Evolutionary conservation across 2,797 vertebrate species (phyloP).

Genomic region (Halcyon badia): DNA sequence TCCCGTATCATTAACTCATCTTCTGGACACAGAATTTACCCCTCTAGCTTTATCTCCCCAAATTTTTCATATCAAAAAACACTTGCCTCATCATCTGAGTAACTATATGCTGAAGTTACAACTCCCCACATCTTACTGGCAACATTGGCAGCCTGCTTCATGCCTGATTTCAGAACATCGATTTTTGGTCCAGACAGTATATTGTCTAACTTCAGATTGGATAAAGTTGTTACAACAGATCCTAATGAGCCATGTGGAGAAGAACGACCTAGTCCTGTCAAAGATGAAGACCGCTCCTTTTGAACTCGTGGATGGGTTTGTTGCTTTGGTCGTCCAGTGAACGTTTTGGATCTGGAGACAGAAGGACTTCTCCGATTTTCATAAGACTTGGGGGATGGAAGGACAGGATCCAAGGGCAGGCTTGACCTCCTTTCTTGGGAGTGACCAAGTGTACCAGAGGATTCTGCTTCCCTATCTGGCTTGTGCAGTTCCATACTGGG

Average conservation of each 20-base stretch:
- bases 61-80: background rate
- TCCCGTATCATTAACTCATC: background rate
- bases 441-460: background rate
- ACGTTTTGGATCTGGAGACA: slow-evolving; percentile 92
- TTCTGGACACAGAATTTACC: background rate
- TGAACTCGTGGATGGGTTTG: slow-evolving; percentile 69
- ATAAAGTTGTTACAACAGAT: slow-evolving; percentile 93
- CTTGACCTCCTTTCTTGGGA: slow-evolving; percentile 89
- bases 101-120: slow-evolving; percentile 90
- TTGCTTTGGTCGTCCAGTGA: slow-evolving; percentile 85
- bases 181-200: slow-evolving; percentile 96
- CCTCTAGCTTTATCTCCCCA: background rate
- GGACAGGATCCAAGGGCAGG: slow-evolving; percentile 85
- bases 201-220: slow-evolving; percentile 92
- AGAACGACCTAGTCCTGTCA: slow-evolving; percentile 89
- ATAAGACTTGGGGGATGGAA: background rate
- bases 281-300: slow-evolving; percentile 84
- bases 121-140: slow-evolving; percentile 96
- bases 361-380: slow-evolving; percentile 84
- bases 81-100: slow-evolving; percentile 96
- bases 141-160: slow-evolving; percentile 96
- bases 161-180: slow-evolving; percentile 92
- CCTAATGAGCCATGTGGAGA: slow-evolving; percentile 91
- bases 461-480: slow-evolving; percentile 48
- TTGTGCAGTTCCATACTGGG: slow-evolving; percentile 94